These are phyloP conservation scores for Cosmia trapezina DNA, from an alignment of 2,888 invertebrate species.

Conservation along the genomic window DNA sequence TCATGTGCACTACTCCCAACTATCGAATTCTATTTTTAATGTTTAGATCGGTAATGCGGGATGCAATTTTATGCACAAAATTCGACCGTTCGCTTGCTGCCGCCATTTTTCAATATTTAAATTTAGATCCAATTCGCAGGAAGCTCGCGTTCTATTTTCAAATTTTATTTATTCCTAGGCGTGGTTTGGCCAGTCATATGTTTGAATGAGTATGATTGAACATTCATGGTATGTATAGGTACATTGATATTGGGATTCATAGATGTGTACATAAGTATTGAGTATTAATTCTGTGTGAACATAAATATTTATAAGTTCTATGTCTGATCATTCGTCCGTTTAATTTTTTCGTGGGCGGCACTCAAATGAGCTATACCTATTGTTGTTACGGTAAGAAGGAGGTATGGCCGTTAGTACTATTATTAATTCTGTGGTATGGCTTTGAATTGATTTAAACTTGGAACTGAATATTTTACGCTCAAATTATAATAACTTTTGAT, in stretches of 20 bases:
- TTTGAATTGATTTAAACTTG: background rate
- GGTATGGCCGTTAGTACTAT: constrained; percentile 20
- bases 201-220: constrained; percentile 65
- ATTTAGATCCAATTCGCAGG: constrained; percentile 86
- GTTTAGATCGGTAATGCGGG: constrained; percentile 88
- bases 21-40: constrained; percentile 89
- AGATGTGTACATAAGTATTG: constrained; percentile 36
- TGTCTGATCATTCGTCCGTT: constrained; percentile 54
- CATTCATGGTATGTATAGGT: constrained; percentile 38
- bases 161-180: constrained; percentile 88
- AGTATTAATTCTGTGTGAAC: constrained; percentile 42
- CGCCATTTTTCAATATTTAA: constrained; percentile 85
- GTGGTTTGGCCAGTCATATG: constrained; percentile 79
- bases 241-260: constrained; percentile 44
- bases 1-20: constrained; percentile 72
- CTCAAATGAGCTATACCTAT: constrained; percentile 40
- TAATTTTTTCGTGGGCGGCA: constrained; percentile 62
- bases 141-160: constrained; percentile 84
- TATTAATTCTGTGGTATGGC: no score
- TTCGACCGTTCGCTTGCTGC: constrained; percentile 76
- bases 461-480: no score
- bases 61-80: constrained; percentile 90
- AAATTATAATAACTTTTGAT: no score
- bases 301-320: constrained; percentile 62
- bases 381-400: constrained; percentile 27